These are phyloP conservation scores for Actenoides lindsayi DNA, from an alignment of 2,113 vertebrate species.

Conservation along the genomic window DNA sequence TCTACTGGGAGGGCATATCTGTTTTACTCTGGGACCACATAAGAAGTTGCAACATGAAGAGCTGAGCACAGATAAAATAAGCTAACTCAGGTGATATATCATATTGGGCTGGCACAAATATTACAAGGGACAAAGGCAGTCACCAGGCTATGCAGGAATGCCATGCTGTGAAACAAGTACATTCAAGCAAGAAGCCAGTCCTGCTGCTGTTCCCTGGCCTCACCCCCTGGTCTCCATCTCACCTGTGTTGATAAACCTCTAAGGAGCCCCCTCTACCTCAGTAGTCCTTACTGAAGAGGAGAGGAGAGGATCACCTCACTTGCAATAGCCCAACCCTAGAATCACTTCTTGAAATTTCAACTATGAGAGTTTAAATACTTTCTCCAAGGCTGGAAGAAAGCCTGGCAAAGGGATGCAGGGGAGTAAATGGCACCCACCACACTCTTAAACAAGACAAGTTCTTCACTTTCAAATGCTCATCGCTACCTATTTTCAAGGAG, in stretches of 20 bases:
- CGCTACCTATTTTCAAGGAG: background rate
- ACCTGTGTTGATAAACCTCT: background rate
- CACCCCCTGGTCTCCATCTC: background rate
- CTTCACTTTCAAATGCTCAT: background rate
- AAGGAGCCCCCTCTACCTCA: background rate
- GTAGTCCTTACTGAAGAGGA: background rate
- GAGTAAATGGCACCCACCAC: background rate
- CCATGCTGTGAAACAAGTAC: background rate
- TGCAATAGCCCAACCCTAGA: background rate
- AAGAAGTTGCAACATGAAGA: background rate
- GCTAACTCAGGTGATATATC: background rate
- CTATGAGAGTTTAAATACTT: background rate
- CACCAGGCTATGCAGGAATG: background rate
- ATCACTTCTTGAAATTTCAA: background rate
- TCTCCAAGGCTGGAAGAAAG: background rate
- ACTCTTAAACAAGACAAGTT: background rate
- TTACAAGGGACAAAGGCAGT: background rate
- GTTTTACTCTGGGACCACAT: background rate
- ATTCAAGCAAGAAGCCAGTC: background rate
- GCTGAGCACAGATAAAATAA: background rate
- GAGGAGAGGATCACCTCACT: accelerated
- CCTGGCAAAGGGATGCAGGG: background rate
- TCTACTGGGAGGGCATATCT: background rate
- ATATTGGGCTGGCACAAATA: background rate
- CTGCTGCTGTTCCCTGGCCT: background rate